A percentile compares a stretch with the other conserved stretches of the same genome.
phyloP scores from a whole-genome alignment of 1,140 invertebrate species.

The Drosophila rufa region DNA sequence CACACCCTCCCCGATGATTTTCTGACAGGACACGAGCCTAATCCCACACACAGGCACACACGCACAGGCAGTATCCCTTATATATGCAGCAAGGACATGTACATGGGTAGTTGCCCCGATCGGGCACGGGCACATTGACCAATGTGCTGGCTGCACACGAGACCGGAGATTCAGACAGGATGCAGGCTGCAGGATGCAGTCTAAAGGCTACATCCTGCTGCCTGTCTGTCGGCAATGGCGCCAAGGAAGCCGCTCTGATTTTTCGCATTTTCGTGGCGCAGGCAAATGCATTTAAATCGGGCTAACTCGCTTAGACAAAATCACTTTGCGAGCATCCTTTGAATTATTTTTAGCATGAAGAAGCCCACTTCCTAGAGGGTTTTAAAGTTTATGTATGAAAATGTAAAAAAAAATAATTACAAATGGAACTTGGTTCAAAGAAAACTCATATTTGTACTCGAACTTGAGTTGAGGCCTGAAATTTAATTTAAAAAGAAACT shows the following conservation, averaged over 20 bases:
- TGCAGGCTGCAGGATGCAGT: constrained; percentile 32
- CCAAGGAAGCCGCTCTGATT: constrained; percentile 21
- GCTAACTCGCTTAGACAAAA: constrained; percentile 1
- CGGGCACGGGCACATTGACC: constrained; percentile 36
- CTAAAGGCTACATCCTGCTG: constrained; percentile 41
- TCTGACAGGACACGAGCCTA: constrained; percentile 48
- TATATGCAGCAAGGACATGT: not conserved
- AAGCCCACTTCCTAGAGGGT: no score
- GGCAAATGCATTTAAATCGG: constrained; percentile 30
- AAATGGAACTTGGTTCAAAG: no score
- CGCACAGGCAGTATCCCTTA: not conserved
- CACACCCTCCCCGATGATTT: constrained; percentile 38
- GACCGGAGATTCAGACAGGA: constrained; percentile 6
- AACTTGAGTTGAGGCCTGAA: no score
- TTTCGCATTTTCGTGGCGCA: not conserved
- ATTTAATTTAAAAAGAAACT: not conserved
- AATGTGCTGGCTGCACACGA: constrained; percentile 61
- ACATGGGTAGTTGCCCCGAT: constrained; percentile 19
- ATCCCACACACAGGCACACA: constrained; percentile 12
- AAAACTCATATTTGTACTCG: no score
- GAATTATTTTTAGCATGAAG: not conserved
- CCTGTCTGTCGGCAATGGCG: constrained; percentile 34
- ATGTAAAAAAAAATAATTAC: no score
- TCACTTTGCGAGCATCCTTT: constrained; percentile 3
- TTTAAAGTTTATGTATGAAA: no score